Conservation (phyloP, 2,888 invertebrate genomes). For the Campoletis raptor region DNA sequence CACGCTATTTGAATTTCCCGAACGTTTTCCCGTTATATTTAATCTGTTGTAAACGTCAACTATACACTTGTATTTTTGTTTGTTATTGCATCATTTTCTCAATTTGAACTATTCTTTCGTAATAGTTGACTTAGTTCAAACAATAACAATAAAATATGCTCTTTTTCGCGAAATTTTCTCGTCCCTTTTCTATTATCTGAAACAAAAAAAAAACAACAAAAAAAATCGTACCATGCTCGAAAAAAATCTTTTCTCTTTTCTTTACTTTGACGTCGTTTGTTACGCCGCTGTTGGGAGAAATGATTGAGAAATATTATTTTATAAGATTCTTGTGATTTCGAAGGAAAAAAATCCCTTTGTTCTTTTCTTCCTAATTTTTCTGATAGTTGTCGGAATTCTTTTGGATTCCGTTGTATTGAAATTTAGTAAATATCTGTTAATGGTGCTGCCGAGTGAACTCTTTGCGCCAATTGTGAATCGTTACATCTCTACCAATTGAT, state of each 20-base stretch:
- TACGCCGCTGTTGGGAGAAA: too few relatives aligned
- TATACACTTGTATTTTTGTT: neutral
- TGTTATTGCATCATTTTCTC: neutral
- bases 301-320: too few relatives aligned
- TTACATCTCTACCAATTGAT: slow-evolving; percentile 3
- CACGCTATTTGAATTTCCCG: neutral
- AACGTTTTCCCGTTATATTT: neutral
- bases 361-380: too few relatives aligned
- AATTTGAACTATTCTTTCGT: neutral
- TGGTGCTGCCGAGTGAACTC: neutral
- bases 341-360: too few relatives aligned
- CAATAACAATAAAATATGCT: neutral
- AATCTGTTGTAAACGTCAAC: neutral
- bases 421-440: neutral
- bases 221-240: too few relatives aligned
- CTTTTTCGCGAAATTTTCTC: neutral
- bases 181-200: too few relatives aligned
- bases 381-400: too few relatives aligned
- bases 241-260: too few relatives aligned
- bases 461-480: neutral
- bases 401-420: neutral
- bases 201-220: too few relatives aligned
- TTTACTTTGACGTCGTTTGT: too few relatives aligned
- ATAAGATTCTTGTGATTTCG: too few relatives aligned
- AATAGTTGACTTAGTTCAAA: neutral